Percentiles rank a stretch among this genome's conserved stretches.
These are phyloP conservation scores for Trichopoda pennipes DNA, from an alignment of 2,888 invertebrate genomes.

Conservation along the genomic window DNA sequence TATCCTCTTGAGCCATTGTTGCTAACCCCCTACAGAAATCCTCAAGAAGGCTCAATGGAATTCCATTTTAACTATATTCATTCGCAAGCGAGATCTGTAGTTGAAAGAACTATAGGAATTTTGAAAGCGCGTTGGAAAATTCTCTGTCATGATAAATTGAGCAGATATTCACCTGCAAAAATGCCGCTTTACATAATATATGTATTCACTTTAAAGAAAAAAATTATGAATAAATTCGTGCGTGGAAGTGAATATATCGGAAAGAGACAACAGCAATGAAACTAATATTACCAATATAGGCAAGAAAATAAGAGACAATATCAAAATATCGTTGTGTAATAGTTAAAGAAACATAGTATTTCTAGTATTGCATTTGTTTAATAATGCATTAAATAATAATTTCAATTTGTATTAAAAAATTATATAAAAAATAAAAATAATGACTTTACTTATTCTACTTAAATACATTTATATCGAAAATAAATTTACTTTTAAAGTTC, in stretches of 20 bases:
- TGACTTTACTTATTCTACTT: not conserved
- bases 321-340: slow-evolving; percentile 19
- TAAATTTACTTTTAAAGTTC: not conserved
- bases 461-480: not conserved
- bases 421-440: not conserved
- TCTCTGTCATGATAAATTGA: slow-evolving; percentile 3
- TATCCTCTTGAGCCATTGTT: slow-evolving; percentile 17
- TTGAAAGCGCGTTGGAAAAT: slow-evolving; percentile 11
- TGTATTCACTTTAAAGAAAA: too few relatives aligned
- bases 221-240: not conserved
- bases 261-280: slow-evolving; percentile 22
- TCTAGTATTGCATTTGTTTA: not conserved
- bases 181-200: slow-evolving; percentile 20
- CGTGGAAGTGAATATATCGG: slow-evolving; percentile 15
- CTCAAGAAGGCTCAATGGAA: slow-evolving; percentile 2
- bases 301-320: slow-evolving; percentile 28
- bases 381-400: not conserved
- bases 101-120: not conserved
- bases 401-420: not conserved
- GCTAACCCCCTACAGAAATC: slow-evolving; percentile 20
- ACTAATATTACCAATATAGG: slow-evolving; percentile 33
- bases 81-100: not conserved
- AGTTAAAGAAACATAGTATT: slow-evolving; percentile 12
- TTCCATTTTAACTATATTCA: not conserved
- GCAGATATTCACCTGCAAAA: not conserved